These are phyloP conservation scores for Phodopus roborovskii DNA, from an alignment of 2,113 vertebrate species.

Conservation along the genomic window DNA sequence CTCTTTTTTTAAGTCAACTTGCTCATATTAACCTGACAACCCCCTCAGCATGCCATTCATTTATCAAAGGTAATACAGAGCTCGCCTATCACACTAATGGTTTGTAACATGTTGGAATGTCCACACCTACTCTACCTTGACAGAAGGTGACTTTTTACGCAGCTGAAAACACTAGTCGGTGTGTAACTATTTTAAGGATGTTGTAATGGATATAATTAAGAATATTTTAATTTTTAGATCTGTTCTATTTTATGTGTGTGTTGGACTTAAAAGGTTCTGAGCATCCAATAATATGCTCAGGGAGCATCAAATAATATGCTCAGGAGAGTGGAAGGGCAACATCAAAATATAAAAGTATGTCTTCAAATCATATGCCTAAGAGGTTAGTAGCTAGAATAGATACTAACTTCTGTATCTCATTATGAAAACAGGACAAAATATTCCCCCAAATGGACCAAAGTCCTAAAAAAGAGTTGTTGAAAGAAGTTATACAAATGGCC, in stretches of 20 bases:
- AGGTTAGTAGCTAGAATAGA: not conserved
- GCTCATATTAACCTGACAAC: constrained; percentile 43
- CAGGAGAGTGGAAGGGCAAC: not conserved
- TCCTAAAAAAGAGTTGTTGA: not conserved
- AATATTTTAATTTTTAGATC: not conserved
- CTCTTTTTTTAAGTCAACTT: constrained; percentile 48
- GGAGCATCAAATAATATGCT: not conserved
- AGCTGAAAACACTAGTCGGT: not conserved
- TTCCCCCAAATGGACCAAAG: not conserved
- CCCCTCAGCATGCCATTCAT: not conserved
- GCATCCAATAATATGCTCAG: not conserved
- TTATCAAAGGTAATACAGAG: constrained; percentile 21
- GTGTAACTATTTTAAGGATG: not conserved
- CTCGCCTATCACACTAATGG: not conserved
- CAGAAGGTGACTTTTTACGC: not conserved
- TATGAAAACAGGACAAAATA: not conserved
- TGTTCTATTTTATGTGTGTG: not conserved
- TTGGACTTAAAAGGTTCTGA: not conserved
- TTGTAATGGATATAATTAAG: constrained; percentile 25
- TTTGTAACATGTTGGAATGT: not conserved
- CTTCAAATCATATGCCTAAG: not conserved
- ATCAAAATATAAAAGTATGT: not conserved
- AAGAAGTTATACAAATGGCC: not conserved
- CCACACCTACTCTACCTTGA: not conserved
- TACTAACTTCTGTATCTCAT: not conserved